Conservation (phyloP, 1,140 invertebrate genomes). For the Orchesella cincta region DNA sequence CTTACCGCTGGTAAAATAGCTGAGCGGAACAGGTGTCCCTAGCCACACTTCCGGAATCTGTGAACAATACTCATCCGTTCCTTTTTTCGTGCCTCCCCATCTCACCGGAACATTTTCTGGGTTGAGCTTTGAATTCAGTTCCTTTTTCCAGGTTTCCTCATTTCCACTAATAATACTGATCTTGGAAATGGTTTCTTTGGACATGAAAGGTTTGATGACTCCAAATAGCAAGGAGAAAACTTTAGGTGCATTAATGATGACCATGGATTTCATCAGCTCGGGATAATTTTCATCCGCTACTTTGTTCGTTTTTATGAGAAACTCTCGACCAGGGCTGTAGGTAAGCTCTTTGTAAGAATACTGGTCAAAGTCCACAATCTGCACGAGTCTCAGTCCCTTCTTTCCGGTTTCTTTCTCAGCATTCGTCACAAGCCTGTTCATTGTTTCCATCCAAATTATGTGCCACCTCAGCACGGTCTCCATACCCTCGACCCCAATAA, state of each 20-base stretch:
- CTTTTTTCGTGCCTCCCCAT: conserved; percentile 32
- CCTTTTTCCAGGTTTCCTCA: background rate
- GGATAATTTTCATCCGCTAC: conserved; percentile 35
- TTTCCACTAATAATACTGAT: conserved; percentile 9
- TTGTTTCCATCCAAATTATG: conserved; percentile 19
- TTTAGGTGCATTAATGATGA: conserved; percentile 34
- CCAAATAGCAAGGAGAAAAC: conserved; percentile 30
- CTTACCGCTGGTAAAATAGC: conserved; percentile 11
- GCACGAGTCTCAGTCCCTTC: conserved; percentile 1
- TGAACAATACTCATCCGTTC: conserved; percentile 32
- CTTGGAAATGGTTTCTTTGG: conserved; percentile 28
- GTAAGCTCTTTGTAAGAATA: conserved; percentile 24
- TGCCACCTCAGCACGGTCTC: background rate
- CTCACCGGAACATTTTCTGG: background rate
- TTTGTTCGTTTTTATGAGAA: background rate
- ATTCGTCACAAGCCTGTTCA: background rate
- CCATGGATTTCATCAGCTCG: conserved; percentile 17
- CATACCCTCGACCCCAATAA: background rate
- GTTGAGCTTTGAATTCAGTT: background rate
- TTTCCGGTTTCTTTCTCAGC: conserved; percentile 4
- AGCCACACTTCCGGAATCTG: conserved; percentile 25
- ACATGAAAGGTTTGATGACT: conserved; percentile 30
- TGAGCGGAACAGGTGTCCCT: background rate
- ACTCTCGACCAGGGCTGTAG: background rate
- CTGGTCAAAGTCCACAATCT: conserved; percentile 18